These are phyloP conservation scores for Pedionomus torquatus DNA, from an alignment of 2,113 vertebrate genomes.

Conservation along the genomic window DNA sequence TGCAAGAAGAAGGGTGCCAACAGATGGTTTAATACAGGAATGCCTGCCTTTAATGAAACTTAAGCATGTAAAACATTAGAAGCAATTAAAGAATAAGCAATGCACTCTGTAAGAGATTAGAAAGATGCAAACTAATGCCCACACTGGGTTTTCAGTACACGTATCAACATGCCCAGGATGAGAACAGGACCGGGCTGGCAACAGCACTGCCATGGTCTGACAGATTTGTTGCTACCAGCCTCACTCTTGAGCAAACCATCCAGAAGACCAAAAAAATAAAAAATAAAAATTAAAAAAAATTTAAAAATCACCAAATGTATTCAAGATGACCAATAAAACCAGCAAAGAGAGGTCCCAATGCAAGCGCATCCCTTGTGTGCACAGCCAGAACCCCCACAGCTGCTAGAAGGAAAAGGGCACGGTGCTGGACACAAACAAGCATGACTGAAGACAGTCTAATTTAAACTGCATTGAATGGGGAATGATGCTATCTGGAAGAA, in stretches of 20 bases:
- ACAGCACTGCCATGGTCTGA: not conserved
- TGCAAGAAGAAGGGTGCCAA: not conserved
- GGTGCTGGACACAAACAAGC: not conserved
- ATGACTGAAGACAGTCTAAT: not conserved
- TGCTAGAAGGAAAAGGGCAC: not conserved
- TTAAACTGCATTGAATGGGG: too few species aligned
- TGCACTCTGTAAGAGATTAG: not conserved
- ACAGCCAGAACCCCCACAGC: not conserved
- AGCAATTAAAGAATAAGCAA: not conserved
- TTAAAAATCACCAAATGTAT: not conserved
- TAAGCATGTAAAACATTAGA: not conserved
- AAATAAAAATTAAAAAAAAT: too few species aligned
- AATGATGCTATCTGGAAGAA: not conserved
- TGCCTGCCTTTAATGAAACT: not conserved
- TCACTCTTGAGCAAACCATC: not conserved
- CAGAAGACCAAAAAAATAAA: not conserved
- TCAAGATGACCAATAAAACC: not conserved
- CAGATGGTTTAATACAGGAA: not conserved
- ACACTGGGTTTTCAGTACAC: not conserved
- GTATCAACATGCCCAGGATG: not conserved
- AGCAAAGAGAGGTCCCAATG: not conserved
- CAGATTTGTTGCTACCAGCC: not conserved
- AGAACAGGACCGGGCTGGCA: not conserved
- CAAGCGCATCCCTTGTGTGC: accelerated
- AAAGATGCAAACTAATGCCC: not conserved